Evolutionary conservation across 2,888 invertebrate species (phyloP).

Genomic region (Lissonota sp.): DNA sequence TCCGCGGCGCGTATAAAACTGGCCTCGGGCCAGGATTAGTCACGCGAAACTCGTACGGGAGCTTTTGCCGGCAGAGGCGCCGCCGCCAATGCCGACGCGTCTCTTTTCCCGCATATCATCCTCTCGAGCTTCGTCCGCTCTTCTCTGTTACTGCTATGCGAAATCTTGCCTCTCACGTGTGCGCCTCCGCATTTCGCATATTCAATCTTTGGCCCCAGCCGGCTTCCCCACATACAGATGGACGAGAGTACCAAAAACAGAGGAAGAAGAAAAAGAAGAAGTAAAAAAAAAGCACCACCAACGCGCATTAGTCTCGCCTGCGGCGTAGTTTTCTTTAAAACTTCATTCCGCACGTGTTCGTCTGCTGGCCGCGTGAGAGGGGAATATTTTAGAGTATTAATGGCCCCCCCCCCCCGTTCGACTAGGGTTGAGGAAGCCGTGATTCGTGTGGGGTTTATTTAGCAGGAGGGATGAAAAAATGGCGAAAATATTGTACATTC

Average conservation of each 20-base stretch:
- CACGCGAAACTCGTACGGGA: slow-evolving; percentile 65
- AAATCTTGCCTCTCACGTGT: slow-evolving; percentile 30
- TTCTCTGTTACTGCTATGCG: background rate
- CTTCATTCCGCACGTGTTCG: slow-evolving; percentile 24
- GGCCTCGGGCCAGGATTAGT: slow-evolving; percentile 74
- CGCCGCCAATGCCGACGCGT: background rate
- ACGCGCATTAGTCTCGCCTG: slow-evolving; percentile 6
- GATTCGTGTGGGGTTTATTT: background rate
- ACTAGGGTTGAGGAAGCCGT: background rate
- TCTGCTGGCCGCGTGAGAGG: background rate
- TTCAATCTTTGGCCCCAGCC: slow-evolving; percentile 7
- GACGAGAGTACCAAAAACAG: background rate
- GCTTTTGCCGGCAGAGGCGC: slow-evolving; percentile 47
- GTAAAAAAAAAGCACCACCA: background rate
- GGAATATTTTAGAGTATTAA: slow-evolving; percentile 14
- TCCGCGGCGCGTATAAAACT: slow-evolving; percentile 46
- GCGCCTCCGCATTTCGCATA: slow-evolving; percentile 31
- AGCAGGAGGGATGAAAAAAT: background rate
- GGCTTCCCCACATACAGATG: slow-evolving; percentile 1
- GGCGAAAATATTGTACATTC: background rate
- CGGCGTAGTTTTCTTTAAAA: slow-evolving; percentile 24
- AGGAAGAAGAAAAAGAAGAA: background rate
- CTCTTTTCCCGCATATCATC: background rate
- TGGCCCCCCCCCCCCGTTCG: background rate
- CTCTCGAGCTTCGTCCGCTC: slow-evolving; percentile 16